Percentiles rank a stretch among this genome's conserved stretches.
Evolutionary conservation across 2,888 invertebrate species (phyloP).

Genomic region (Sarcophaga carnaria): DNA sequence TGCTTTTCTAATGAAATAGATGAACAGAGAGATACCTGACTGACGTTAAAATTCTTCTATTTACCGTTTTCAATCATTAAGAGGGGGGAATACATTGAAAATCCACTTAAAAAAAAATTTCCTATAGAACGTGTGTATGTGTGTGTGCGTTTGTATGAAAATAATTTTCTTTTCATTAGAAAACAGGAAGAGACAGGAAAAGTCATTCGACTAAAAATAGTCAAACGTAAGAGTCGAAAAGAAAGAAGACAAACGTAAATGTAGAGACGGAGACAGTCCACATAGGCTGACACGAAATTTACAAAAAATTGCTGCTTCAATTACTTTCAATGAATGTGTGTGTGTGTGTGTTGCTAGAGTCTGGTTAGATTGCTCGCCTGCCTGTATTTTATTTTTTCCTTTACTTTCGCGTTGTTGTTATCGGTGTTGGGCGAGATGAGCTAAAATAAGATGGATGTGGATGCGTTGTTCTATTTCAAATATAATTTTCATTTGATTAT

Average conservation of each 20-base stretch:
- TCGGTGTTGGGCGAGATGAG: constrained; percentile 11
- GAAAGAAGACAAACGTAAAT: constrained; percentile 5
- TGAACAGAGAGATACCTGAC: constrained; percentile 54
- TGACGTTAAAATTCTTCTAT: constrained; percentile 54
- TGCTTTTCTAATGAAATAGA: constrained; percentile 5
- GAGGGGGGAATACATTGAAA: not conserved
- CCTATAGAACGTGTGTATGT: not conserved
- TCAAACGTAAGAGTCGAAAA: not conserved
- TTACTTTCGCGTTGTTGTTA: not conserved
- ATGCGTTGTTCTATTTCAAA: constrained; percentile 66
- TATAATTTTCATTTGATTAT: constrained; percentile 52
- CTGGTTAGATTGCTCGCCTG: constrained; percentile 26
- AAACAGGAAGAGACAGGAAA: constrained; percentile 69
- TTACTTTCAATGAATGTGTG: constrained; percentile 1
- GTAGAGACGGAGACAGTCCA: constrained; percentile 4
- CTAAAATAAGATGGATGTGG: constrained; percentile 7
- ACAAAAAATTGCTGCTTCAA: constrained; percentile 43
- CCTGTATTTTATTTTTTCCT: constrained; percentile 13
- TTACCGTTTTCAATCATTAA: constrained; percentile 40
- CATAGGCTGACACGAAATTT: constrained; percentile 26
- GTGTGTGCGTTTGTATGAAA: constrained; percentile 34
- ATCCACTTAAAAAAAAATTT: too few relatives aligned
- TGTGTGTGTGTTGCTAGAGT: constrained; percentile 27
- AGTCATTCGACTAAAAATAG: constrained; percentile 64
- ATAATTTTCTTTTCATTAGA: constrained; percentile 52